Evolutionary conservation across 2,888 invertebrate genomes (phyloP).

Genomic region (Leucophenga maculata): DNA sequence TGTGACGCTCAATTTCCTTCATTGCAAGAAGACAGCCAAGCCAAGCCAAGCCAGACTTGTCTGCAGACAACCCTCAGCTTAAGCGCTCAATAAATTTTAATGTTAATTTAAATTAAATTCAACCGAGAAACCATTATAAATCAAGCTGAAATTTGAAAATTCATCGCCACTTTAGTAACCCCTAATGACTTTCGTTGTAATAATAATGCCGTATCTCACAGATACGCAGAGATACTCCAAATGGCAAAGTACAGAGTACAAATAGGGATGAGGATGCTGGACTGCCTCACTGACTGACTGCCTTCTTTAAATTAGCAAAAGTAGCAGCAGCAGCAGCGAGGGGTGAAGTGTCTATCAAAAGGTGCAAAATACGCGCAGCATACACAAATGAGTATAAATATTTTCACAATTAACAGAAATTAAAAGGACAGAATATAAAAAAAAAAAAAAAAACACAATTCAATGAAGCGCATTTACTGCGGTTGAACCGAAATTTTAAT

Average conservation of each 20-base stretch:
- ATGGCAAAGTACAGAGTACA: slow-evolving; percentile 38
- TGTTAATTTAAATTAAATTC: slow-evolving; percentile 64
- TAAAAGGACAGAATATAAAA: slow-evolving; percentile 59
- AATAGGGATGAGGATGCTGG: slow-evolving; percentile 41
- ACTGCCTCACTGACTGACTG: no score
- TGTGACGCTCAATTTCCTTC: not conserved
- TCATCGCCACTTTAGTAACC: slow-evolving; percentile 72
- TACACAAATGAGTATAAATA: slow-evolving; percentile 70
- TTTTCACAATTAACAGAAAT: slow-evolving; percentile 70
- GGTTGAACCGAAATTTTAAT: no score
- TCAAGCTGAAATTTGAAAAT: slow-evolving; percentile 68
- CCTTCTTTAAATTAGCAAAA: slow-evolving; percentile 49
- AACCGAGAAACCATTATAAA: slow-evolving; percentile 60
- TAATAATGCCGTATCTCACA: slow-evolving; percentile 36
- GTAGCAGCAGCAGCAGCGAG: not conserved
- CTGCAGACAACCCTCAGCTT: slow-evolving; percentile 44
- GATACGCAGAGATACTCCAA: slow-evolving; percentile 32
- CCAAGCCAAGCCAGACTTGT: not conserved
- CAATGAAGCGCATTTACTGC: slow-evolving; percentile 6
- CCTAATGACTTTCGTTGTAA: slow-evolving; percentile 68
- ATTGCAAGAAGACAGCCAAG: not conserved
- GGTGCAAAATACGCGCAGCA: slow-evolving; percentile 57
- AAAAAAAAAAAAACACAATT: slow-evolving; percentile 28
- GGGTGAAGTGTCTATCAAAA: slow-evolving; percentile 43
- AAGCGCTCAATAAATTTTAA: slow-evolving; percentile 61